Evolutionary conservation across 1,140 invertebrate genomes (phyloP).

Genomic region (Drosophila sp.): DNA sequence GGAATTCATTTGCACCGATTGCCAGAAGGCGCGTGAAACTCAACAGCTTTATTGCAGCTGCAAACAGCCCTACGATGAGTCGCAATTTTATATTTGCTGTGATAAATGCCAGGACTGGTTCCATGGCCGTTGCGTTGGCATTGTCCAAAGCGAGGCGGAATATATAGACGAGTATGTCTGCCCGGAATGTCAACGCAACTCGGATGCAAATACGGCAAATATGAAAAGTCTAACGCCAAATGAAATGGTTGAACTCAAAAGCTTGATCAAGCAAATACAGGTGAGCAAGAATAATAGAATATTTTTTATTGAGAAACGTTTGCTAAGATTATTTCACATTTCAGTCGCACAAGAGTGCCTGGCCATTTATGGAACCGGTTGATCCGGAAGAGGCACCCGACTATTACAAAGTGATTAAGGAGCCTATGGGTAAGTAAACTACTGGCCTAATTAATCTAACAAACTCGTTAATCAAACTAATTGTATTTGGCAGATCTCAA

Average conservation of each 20-base stretch:
- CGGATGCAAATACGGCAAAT: constrained; percentile 94
- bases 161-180: constrained; percentile 98
- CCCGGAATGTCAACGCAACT: constrained; percentile 96
- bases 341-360: constrained; percentile 94
- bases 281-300: constrained; percentile 85
- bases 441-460: constrained; percentile 52
- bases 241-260: constrained; percentile 93
- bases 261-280: constrained; percentile 96
- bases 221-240: constrained; percentile 93
- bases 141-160: constrained; percentile 96
- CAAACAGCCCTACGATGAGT: constrained; percentile 98
- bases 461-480: neutral
- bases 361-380: constrained; percentile 98
- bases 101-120: constrained; percentile 99
- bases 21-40: constrained; percentile 92
- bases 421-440: constrained; percentile 95
- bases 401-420: constrained; percentile 98
- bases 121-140: constrained; percentile 98
- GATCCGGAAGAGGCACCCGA: constrained; percentile 97
- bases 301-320: constrained; percentile 5
- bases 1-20: constrained; percentile 95
- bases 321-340: constrained; percentile 42
- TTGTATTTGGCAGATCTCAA: constrained; percentile 92
- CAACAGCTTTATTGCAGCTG: constrained; percentile 98
- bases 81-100: constrained; percentile 99